phyloP scores from a whole-genome alignment of 2,888 invertebrate genomes.

The Cerastis leucographa region DNA sequence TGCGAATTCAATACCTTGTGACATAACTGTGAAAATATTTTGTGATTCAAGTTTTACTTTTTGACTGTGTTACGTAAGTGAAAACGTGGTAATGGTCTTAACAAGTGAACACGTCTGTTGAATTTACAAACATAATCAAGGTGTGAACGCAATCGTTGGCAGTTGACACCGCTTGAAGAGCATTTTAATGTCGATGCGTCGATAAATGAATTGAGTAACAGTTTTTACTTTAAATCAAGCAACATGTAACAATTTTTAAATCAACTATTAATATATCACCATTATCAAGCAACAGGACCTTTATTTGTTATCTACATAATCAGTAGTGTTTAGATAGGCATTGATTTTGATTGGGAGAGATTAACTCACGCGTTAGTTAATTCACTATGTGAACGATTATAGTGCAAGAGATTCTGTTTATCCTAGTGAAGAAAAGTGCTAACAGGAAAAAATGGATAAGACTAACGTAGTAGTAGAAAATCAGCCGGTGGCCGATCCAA shows the following conservation, averaged over 20 bases:
- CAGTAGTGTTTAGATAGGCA: conserved; percentile 57
- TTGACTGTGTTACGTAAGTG: conserved; percentile 22
- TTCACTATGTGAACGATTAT: conserved; percentile 50
- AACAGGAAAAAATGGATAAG: conserved; percentile 65
- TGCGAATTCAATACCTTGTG: conserved; percentile 35
- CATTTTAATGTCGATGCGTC: conserved; percentile 53
- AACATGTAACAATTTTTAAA: conserved; percentile 51
- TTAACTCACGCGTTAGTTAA: conserved; percentile 34
- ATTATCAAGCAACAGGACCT: conserved; percentile 54
- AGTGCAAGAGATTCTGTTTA: conserved; percentile 28
- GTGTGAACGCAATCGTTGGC: conserved; percentile 35
- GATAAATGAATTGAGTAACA: conserved; percentile 48
- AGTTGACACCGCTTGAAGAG: conserved; percentile 24
- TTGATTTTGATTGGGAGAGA: conserved; percentile 62
- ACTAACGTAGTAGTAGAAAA: conserved; percentile 42
- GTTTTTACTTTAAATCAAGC: conserved; percentile 35
- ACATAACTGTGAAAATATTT: conserved; percentile 18
- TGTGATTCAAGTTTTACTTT: conserved; percentile 37
- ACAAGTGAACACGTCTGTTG: conserved; percentile 46
- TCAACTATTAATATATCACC: conserved; percentile 40
- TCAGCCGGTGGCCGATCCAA: conserved; percentile 26
- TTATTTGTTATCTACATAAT: conserved; percentile 61
- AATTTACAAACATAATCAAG: conserved; percentile 42
- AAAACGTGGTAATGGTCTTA: conserved; percentile 31
- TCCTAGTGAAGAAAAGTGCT: conserved; percentile 1